phyloP scores from a whole-genome alignment of 2,888 invertebrate species.

The Sarcophaga subvicina region DNA sequence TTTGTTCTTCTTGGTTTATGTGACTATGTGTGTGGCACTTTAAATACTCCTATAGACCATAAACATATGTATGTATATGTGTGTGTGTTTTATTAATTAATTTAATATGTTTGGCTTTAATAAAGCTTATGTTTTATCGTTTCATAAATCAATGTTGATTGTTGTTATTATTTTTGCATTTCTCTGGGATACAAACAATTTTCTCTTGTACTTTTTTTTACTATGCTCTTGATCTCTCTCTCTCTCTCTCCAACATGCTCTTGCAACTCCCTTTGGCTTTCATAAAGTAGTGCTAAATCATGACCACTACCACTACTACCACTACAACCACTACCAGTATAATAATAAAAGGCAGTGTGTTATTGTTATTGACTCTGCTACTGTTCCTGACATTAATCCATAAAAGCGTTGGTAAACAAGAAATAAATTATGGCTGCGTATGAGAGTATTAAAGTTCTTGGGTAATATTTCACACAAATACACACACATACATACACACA shows the following conservation, averaged over 20 bases:
- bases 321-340: background rate
- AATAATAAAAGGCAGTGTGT: background rate
- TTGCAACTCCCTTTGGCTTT: background rate
- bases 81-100: slow-evolving; percentile 45
- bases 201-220: background rate
- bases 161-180: slow-evolving; percentile 16
- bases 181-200: background rate
- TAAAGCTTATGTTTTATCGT: slow-evolving; percentile 49
- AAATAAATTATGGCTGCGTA: slow-evolving; percentile 50
- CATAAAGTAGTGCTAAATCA: background rate
- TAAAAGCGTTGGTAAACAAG: slow-evolving; percentile 30
- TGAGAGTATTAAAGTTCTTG: slow-evolving; percentile 36
- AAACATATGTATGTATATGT: background rate
- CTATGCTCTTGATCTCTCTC: background rate
- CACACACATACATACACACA: background rate
- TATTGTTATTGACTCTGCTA: background rate
- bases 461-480: slow-evolving; percentile 30
- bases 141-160: slow-evolving; percentile 52
- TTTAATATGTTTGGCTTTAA: slow-evolving; percentile 60
- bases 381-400: slow-evolving; percentile 20
- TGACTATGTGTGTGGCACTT: too few species aligned
- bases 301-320: background rate
- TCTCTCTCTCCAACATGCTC: background rate
- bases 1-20: too few species aligned
- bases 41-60: too few species aligned